Evolutionary conservation across 2,888 invertebrate species (phyloP).

Genomic region (Coleophora flavipennella): DNA sequence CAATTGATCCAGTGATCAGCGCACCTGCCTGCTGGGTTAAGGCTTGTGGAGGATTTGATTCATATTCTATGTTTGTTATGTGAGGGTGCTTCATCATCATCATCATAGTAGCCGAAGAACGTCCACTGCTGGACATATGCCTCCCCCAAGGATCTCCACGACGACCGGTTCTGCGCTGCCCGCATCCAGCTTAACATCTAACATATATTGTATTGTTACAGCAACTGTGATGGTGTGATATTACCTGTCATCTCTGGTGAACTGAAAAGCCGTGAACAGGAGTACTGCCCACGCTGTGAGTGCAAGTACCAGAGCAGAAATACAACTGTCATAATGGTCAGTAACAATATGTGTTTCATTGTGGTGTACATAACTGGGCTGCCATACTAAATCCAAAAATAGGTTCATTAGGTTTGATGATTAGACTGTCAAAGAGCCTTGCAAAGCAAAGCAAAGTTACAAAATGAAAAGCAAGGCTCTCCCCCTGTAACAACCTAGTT

Average conservation of each 20-base stretch:
- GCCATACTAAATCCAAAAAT: too few species aligned
- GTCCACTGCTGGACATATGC: too few species aligned
- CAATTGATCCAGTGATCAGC: too few species aligned
- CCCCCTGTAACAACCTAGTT: not conserved
- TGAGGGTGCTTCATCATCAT: not conserved
- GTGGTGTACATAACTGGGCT: not conserved
- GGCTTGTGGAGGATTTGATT: too few species aligned
- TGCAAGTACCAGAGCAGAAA: slow-evolving; percentile 94
- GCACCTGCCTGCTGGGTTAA: too few species aligned
- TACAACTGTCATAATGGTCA: slow-evolving; percentile 90
- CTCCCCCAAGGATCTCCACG: too few species aligned
- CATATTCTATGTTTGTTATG: not conserved
- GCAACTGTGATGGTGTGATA: slow-evolving; percentile 85
- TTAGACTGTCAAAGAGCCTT: too few species aligned
- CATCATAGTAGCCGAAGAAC: too few species aligned
- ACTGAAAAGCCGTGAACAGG: slow-evolving; percentile 80
- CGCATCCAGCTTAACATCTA: not conserved
- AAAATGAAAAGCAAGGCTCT: not conserved
- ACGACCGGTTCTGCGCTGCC: too few species aligned
- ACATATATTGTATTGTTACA: slow-evolving; percentile 33
- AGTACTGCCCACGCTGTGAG: slow-evolving; percentile 91
- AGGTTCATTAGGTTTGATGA: too few species aligned
- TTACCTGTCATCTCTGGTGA: slow-evolving; percentile 77
- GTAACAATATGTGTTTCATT: too few species aligned
- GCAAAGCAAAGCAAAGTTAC: not conserved